Evolutionary conservation across 2,113 vertebrate species (phyloP), one percentile per base, ranked within the genome.

Genomic region (Theristicus caerulescens): DNA sequence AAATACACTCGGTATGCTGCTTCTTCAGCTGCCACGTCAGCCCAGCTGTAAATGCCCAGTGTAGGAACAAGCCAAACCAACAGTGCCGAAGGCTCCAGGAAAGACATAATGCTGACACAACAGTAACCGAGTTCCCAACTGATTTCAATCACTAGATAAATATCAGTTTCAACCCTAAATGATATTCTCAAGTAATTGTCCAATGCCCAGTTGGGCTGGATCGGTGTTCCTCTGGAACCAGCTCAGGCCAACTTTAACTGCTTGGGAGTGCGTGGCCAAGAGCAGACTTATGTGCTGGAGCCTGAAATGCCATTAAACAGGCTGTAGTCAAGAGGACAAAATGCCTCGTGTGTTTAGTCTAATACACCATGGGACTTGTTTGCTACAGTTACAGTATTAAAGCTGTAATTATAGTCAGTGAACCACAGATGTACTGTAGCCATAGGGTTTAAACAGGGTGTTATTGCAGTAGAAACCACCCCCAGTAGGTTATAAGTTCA

Each of bases 141-240:
- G 97, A 98, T 98, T 98, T 96, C 94, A 98, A 98, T 98, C 98
- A 98, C 97, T 91, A 97, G 98, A 98, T 98, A 98, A 98, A 96
- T 97, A 98, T 97, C 97, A 90, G 96, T 97, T 98, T 98, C 95
- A 82, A 83, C 91, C 93, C 92, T 97, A 96, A 97, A 96, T 97
- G 96, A 96, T 97, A 97, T 96, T 98, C 97, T 96, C 74, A 90
- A 96, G 91, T 95, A 95, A 97, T 96, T 97, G 96, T 97, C 97
- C 96, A 95, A 79, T 98, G 97, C 98, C 94, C 97, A 74, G 79
- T 97, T 93, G 97, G 96, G 97, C 96, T 98, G 98, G 98, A 98
- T 95, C n/a, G 10, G 95, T 96, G 94, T 95, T 97, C 95, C 90
- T 94, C 96, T 98, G 98, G 98, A 98, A 94, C 61, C 67, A 88